These are phyloP conservation scores for Calephelis nemesis DNA, from an alignment of 1,140 invertebrate genomes.

Conservation along the genomic window DNA sequence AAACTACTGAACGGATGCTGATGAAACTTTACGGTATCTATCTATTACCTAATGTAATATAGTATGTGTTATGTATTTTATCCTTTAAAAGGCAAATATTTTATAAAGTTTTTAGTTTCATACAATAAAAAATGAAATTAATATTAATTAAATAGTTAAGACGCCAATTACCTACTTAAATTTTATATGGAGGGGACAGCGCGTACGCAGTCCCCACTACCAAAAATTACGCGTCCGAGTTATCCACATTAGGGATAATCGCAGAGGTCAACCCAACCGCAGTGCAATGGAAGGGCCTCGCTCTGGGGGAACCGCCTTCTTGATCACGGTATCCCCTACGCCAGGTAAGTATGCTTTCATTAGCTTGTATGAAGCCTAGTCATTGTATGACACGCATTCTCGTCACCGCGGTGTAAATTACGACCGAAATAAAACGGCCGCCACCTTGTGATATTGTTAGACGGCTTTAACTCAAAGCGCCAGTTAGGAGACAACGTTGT, in stretches of 20 bases:
- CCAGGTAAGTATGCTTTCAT: constrained; percentile 42
- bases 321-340: constrained; percentile 45
- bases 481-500: background rate
- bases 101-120: no score
- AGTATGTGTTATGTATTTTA: no score
- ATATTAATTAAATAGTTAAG: no score
- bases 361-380: background rate
- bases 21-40: no score
- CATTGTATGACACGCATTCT: background rate
- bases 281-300: constrained; percentile 36
- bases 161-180: no score
- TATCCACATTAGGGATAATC: no score
- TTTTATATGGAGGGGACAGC: constrained; percentile 45
- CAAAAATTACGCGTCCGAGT: no score
- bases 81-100: no score
- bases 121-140: no score
- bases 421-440: background rate
- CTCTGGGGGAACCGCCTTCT: constrained; percentile 42
- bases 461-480: background rate
- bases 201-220: constrained; percentile 37
- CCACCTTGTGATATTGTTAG: constrained; percentile 19
- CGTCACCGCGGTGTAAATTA: constrained; percentile 22
- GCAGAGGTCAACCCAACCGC: no score
- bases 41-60: no score
- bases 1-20: no score